Conservation (phyloP, 1,140 invertebrate species). For the Meloidogyne chitwoodi region DNA sequence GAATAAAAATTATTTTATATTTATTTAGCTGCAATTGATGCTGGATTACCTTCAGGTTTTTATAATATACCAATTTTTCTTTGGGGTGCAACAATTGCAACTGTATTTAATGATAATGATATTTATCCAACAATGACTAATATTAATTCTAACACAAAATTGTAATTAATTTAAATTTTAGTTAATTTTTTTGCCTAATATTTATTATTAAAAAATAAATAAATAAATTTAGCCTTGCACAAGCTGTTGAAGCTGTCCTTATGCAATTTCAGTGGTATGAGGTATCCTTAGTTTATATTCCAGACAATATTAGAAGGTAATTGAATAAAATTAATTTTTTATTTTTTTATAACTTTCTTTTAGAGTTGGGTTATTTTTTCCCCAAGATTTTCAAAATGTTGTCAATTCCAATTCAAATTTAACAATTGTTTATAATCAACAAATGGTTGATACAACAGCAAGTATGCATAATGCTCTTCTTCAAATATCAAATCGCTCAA, state of each 20-base stretch:
- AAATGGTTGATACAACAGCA: neutral
- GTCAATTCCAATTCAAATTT: neutral
- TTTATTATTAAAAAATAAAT: neutral
- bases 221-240: constrained; percentile 24
- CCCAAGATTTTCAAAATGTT: neutral
- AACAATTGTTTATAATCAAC: constrained; percentile 3
- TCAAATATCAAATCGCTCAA: neutral
- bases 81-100: constrained; percentile 32
- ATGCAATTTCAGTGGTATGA: constrained; percentile 29
- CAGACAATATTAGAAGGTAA: constrained; percentile 12
- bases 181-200: neutral
- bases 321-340: neutral
- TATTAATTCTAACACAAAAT: constrained; percentile 26
- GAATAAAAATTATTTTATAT: neutral
- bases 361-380: neutral
- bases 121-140: constrained; percentile 37
- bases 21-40: constrained; percentile 8
- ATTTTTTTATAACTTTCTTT: neutral
- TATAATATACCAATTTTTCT: constrained; percentile 38
- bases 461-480: neutral
- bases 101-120: constrained; percentile 15
- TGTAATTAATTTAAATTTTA: constrained; percentile 19
- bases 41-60: constrained; percentile 17
- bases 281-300: constrained; percentile 32
- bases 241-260: constrained; percentile 21